Conservation (phyloP, 2,797 vertebrate genomes). For the Sebastes variabilis region DNA sequence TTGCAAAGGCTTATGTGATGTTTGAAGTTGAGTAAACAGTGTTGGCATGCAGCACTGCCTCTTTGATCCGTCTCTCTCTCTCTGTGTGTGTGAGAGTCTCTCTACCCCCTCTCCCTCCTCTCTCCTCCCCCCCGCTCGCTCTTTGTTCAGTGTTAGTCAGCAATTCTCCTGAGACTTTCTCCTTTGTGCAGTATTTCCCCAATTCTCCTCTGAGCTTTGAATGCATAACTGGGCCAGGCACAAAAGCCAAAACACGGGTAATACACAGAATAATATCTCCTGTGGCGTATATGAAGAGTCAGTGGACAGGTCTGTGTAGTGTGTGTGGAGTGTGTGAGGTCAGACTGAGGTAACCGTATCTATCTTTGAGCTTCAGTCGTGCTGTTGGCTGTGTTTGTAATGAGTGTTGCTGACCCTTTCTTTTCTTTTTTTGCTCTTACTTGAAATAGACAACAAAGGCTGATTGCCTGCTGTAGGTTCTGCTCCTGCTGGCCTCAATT, state of each 20-base stretch:
- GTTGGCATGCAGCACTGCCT: conserved; percentile 53
- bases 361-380: conserved; percentile 30
- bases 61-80: conserved; percentile 59
- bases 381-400: conserved; percentile 34
- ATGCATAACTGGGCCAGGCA: conserved; percentile 53
- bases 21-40: conserved; percentile 69
- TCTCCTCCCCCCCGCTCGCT: conserved; percentile 15
- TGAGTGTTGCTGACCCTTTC: conserved; percentile 2
- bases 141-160: conserved; percentile 75
- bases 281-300: background rate
- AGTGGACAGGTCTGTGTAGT: background rate
- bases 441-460: conserved; percentile 39
- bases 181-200: conserved; percentile 71
- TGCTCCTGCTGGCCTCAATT: background rate
- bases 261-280: conserved; percentile 27
- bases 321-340: background rate
- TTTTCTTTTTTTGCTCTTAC: conserved; percentile 20
- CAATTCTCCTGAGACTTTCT: conserved; percentile 72
- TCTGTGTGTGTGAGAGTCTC: conserved; percentile 13
- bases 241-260: conserved; percentile 38
- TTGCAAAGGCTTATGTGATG: conserved; percentile 46
- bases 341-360: conserved; percentile 6
- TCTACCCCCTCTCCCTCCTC: background rate
- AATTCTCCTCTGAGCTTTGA: conserved; percentile 61
- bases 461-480: background rate